Conservation (phyloP, 2,113 vertebrate species). For the Embiotoca jacksoni region DNA sequence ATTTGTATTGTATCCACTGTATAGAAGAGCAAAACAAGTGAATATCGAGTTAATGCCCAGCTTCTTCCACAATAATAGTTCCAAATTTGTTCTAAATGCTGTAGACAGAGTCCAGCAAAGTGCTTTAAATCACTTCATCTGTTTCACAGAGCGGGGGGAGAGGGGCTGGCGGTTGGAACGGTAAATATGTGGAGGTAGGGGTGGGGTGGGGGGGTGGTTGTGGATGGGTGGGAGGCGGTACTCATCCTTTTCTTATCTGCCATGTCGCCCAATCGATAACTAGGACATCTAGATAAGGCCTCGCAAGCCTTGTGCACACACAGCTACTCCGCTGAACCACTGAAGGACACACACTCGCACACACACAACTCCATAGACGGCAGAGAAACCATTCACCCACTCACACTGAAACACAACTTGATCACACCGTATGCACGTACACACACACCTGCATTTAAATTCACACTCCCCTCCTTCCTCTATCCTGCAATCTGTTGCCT, state of each 20-base stretch:
- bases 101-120: slow-evolving; percentile 42
- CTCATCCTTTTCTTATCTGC: slow-evolving; percentile 80
- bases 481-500: slow-evolving; percentile 22
- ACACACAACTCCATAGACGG: slow-evolving; percentile 35
- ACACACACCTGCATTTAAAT: slow-evolving; percentile 29
- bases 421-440: slow-evolving; percentile 2
- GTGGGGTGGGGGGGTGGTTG: slow-evolving; percentile 67
- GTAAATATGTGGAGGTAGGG: slow-evolving; percentile 78
- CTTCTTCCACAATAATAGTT: neutral
- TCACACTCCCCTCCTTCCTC: slow-evolving; percentile 3
- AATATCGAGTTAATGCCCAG: neutral
- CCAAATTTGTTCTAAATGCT: slow-evolving; percentile 21
- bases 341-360: slow-evolving; percentile 56
- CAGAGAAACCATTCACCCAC: slow-evolving; percentile 1
- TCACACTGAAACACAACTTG: neutral
- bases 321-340: slow-evolving; percentile 60
- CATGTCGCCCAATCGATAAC: slow-evolving; percentile 82
- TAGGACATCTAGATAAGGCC: slow-evolving; percentile 84
- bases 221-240: slow-evolving; percentile 55
- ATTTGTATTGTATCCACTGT: neutral
- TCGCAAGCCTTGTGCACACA: slow-evolving; percentile 67
- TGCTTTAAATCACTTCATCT: slow-evolving; percentile 52
- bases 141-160: slow-evolving; percentile 42
- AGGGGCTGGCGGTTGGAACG: slow-evolving; percentile 72
- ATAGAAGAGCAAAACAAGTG: neutral